phyloP scores from a whole-genome alignment of 2,113 vertebrate genomes.

The Hemiprocne comata region DNA sequence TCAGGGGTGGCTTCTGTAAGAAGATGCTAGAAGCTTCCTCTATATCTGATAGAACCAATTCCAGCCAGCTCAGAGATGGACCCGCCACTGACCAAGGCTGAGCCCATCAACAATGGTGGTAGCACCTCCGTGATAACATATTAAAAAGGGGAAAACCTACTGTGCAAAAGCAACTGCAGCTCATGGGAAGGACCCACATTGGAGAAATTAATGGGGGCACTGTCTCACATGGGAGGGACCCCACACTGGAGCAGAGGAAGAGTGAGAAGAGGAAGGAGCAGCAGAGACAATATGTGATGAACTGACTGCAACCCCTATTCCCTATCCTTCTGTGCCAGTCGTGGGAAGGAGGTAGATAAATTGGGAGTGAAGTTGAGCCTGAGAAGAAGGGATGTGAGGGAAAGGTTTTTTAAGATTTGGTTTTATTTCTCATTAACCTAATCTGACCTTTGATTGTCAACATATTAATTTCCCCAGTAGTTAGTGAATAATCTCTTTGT shows the following conservation, averaged over 20 bases:
- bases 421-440: background rate
- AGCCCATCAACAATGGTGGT: accelerated
- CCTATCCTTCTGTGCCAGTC: accelerated
- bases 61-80: accelerated
- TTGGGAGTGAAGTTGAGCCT: background rate
- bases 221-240: background rate
- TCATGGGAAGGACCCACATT: background rate
- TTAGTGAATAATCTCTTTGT: background rate
- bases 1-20: background rate
- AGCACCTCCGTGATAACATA: accelerated
- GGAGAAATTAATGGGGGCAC: background rate
- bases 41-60: accelerated
- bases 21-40: background rate
- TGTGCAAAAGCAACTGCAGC: background rate
- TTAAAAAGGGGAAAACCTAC: too few species aligned
- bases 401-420: background rate
- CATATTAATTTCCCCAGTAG: background rate
- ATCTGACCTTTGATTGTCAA: background rate
- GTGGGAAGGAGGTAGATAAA: accelerated
- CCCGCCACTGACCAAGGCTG: accelerated
- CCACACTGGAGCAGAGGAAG: background rate
- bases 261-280: background rate
- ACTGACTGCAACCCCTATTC: background rate
- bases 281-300: background rate
- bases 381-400: too few species aligned